A percentile compares a stretch with the other conserved stretches of the same genome.
phyloP scores from a whole-genome alignment of 1,140 invertebrate species.

The Drosophila ficusphila region DNA sequence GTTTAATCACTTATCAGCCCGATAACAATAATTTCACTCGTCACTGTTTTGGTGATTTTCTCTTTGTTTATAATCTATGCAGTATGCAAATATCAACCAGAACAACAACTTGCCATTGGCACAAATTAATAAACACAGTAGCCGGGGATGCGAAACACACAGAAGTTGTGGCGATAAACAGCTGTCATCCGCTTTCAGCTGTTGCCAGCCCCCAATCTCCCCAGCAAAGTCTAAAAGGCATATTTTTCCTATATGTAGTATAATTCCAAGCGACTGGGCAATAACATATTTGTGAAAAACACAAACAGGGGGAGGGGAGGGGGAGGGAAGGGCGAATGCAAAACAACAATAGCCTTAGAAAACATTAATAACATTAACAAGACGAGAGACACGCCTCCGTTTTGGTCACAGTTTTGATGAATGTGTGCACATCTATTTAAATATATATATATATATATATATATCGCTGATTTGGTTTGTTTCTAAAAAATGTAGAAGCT shows the following conservation, averaged over 20 bases:
- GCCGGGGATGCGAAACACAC: not conserved
- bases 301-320: constrained; percentile 19
- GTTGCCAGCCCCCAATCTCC: constrained; percentile 5
- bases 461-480: too few species aligned
- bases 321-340: constrained; percentile 8
- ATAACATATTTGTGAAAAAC: not conserved
- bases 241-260: not conserved
- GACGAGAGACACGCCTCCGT: constrained; percentile 30
- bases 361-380: not conserved
- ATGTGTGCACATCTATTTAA: not conserved
- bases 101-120: constrained; percentile 4
- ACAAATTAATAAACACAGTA: constrained; percentile 20
- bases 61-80: not conserved
- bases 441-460: not conserved
- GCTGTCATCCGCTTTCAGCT: not conserved
- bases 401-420: constrained; percentile 35
- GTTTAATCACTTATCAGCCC: too few species aligned
- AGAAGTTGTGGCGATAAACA: constrained; percentile 1
- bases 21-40: not conserved
- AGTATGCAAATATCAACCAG: not conserved
- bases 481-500: constrained; percentile 20
- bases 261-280: constrained; percentile 15
- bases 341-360: not conserved
- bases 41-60: not conserved
- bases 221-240: constrained; percentile 3